These are phyloP conservation scores for Lasioglossum malachurum DNA, from an alignment of 2,888 invertebrate genomes.

Conservation along the genomic window DNA sequence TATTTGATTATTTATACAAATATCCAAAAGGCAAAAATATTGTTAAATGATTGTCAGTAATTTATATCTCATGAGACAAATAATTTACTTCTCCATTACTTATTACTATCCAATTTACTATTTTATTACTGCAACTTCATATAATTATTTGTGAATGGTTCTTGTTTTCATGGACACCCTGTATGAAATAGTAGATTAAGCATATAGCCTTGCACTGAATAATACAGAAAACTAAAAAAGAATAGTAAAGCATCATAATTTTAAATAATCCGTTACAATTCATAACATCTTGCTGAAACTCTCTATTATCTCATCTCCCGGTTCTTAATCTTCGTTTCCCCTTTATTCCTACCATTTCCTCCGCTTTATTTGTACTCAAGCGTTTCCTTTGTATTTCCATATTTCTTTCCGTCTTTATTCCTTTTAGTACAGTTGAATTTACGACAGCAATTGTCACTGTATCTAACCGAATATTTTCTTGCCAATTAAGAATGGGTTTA, in stretches of 20 bases:
- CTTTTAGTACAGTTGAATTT: background rate
- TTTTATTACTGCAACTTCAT: too few species aligned
- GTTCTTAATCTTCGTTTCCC: background rate
- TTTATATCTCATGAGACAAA: too few species aligned
- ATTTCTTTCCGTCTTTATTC: background rate
- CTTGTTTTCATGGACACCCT: too few species aligned
- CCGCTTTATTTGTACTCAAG: background rate
- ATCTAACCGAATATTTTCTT: background rate
- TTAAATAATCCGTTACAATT: background rate
- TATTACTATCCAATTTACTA: too few species aligned
- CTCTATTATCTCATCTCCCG: background rate
- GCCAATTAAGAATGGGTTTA: background rate
- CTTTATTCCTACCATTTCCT: background rate
- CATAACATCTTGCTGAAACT: background rate
- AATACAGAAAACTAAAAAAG: too few species aligned
- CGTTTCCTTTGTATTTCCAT: slow-evolving; percentile 1
- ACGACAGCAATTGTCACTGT: background rate
- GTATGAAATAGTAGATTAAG: too few species aligned
- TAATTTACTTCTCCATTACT: too few species aligned
- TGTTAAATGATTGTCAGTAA: too few species aligned
- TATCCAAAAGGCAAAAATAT: too few species aligned
- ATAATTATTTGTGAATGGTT: too few species aligned
- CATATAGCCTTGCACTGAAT: too few species aligned
- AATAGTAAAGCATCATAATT: background rate
- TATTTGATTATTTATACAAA: background rate